phyloP scores from a whole-genome alignment of 2,888 invertebrate genomes.

The Parnassius smintheus region DNA sequence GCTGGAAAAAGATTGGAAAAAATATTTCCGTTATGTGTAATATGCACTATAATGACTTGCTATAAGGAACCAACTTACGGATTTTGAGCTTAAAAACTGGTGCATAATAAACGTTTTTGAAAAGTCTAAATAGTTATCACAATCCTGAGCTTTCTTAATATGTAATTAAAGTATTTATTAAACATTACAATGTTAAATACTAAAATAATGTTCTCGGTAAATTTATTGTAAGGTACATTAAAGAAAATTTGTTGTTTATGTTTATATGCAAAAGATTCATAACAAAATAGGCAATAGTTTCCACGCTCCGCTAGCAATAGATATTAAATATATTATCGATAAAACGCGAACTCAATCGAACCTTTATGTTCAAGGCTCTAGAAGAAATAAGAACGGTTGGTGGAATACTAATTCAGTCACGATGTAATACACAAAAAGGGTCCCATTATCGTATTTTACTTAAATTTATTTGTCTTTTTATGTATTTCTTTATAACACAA shows the following conservation, averaged over 20 bases:
- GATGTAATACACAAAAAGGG: constrained; percentile 9
- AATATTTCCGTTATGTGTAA: too few species aligned
- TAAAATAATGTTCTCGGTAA: background rate
- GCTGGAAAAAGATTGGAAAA: too few species aligned
- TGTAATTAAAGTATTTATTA: background rate
- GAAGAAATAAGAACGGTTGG: constrained; percentile 23
- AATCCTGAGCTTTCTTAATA: background rate
- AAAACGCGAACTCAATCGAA: constrained; percentile 27
- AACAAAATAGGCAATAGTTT: constrained; percentile 19
- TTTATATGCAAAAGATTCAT: constrained; percentile 13
- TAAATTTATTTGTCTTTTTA: constrained; percentile 8
- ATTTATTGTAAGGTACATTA: background rate
- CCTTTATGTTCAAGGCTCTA: constrained; percentile 25
- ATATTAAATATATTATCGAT: constrained; percentile 27
- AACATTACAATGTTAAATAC: too few species aligned
- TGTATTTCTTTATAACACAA: too few species aligned
- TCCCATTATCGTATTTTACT: constrained; percentile 10
- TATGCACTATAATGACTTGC: too few species aligned
- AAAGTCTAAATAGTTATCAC: too few species aligned
- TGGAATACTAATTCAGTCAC: constrained; percentile 24
- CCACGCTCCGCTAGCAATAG: constrained; percentile 22
- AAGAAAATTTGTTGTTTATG: constrained; percentile 9
- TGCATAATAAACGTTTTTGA: too few species aligned
- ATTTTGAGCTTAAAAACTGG: too few species aligned
- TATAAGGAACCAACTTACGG: too few species aligned